Evolutionary conservation across 2,113 vertebrate species (phyloP), one percentile per base, ranked within the genome.

Genomic region (Myodes glareolus): DNA sequence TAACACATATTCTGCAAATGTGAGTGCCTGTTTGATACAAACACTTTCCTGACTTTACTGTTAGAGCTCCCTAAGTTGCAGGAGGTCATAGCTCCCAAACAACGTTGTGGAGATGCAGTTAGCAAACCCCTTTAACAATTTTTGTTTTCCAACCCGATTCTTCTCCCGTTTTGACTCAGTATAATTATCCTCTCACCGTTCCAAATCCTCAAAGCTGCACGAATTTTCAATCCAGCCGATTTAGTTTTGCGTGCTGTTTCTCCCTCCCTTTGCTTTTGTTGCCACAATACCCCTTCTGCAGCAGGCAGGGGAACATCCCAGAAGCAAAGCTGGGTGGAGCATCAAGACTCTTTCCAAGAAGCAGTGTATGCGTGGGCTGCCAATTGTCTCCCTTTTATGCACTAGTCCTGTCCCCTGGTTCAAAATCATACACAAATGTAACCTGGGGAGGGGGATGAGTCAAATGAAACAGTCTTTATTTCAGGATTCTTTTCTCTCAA

Each of bases 251-350:
- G 0, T 23, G 23, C 0, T 0, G 8, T 31, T 70, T n/a, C 9
- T 23, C 1, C 82, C 2, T 76, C 19, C 2, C 13, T 3, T 6
- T 1, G 0, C 0, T 5, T 2, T 21, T 23, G 50, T 39, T 4
- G 39, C 58, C 39, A 31, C 70, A 21, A 1, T 93, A 5, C 73
- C 73, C 75, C 14, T 21, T 45, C 45, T 91, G 25, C 81, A 13
- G 52, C 58, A 80, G 76, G 45, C 55, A 61, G 73, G 68, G 16
- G 6, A 6, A 50, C n/a, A 81, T 27, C 80, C 0, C 0, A 36
- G 14, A 0, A 29, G 67, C 45, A 90, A 63, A 88, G 45, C 50
- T 16, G 36, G 29, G 39, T 1, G 58, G 45, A 58, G 47, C 31
- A 2, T 7, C 25, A 21, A 39, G 5, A 21, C 65, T 50, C 58